Percentiles rank a stretch among this genome's conserved stretches.
phyloP scores from a whole-genome alignment of 2,113 vertebrate genomes.

The Piaya cayana region DNA sequence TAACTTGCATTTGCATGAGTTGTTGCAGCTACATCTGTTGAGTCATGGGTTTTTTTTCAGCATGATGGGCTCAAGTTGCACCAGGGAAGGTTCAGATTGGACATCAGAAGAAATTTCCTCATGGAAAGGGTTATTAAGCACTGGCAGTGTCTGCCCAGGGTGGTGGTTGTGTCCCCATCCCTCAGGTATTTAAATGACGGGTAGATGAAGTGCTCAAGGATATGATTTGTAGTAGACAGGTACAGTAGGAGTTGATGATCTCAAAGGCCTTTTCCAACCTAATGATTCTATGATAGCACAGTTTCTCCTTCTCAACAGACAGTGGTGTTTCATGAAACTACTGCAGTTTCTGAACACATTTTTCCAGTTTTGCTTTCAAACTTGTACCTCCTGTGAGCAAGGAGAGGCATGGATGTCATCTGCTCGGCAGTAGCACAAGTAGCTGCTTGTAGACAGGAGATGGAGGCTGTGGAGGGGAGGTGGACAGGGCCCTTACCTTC shows the following conservation, averaged over 20 bases:
- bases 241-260: too few relatives aligned
- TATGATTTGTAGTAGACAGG: too few relatives aligned
- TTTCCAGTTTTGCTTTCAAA: neutral
- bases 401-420: rapidly evolving
- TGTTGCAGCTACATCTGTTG: neutral
- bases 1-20: neutral
- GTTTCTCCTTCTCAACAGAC: neutral
- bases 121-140: too few relatives aligned
- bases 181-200: too few relatives aligned
- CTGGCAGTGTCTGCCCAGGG: too few relatives aligned
- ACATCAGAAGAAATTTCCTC: too few relatives aligned
- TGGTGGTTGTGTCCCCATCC: too few relatives aligned
- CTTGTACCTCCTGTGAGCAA: rapidly evolving
- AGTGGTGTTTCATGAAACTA: neutral
- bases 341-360: neutral
- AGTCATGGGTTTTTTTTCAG: neutral
- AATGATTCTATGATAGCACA: neutral
- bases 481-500: neutral
- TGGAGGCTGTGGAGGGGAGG: neutral
- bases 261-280: too few relatives aligned
- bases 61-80: too few relatives aligned
- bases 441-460: neutral
- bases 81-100: too few relatives aligned
- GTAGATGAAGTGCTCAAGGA: too few relatives aligned
- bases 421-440: neutral